phyloP scores from a whole-genome alignment of 2,888 invertebrate species.

The Pharmacophagus antenor region DNA sequence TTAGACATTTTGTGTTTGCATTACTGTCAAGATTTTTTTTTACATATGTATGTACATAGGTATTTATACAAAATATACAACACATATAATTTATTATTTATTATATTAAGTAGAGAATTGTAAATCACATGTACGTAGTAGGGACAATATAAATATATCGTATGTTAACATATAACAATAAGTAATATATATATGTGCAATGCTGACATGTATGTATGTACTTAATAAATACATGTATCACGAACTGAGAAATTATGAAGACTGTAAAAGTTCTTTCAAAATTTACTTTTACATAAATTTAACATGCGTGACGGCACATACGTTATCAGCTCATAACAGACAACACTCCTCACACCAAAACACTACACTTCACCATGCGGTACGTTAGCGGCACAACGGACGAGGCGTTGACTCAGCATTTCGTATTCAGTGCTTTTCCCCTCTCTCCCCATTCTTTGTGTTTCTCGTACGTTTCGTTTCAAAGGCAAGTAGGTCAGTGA shows the following conservation, averaged over 20 bases:
- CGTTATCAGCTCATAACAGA: slow-evolving; percentile 4
- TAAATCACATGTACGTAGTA: too few relatives aligned
- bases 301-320: not conserved
- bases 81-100: too few relatives aligned
- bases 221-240: too few relatives aligned
- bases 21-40: too few relatives aligned
- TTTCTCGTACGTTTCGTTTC: slow-evolving; percentile 63
- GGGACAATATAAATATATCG: too few relatives aligned
- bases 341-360: slow-evolving; percentile 28
- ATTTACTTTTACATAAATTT: not conserved
- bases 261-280: not conserved
- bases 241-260: not conserved
- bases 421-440: slow-evolving; percentile 59
- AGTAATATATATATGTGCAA: too few relatives aligned
- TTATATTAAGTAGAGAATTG: too few relatives aligned
- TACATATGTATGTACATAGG: too few relatives aligned
- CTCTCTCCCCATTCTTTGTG: slow-evolving; percentile 61
- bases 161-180: too few relatives aligned
- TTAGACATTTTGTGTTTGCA: too few relatives aligned
- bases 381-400: slow-evolving; percentile 43
- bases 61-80: too few relatives aligned
- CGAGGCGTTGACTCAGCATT: slow-evolving; percentile 61
- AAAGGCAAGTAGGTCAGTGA: slow-evolving; percentile 71
- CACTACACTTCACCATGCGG: slow-evolving; percentile 35
- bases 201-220: too few relatives aligned